phyloP scores from a whole-genome alignment of 2,888 invertebrate species.

The Stratiomys singularior region DNA sequence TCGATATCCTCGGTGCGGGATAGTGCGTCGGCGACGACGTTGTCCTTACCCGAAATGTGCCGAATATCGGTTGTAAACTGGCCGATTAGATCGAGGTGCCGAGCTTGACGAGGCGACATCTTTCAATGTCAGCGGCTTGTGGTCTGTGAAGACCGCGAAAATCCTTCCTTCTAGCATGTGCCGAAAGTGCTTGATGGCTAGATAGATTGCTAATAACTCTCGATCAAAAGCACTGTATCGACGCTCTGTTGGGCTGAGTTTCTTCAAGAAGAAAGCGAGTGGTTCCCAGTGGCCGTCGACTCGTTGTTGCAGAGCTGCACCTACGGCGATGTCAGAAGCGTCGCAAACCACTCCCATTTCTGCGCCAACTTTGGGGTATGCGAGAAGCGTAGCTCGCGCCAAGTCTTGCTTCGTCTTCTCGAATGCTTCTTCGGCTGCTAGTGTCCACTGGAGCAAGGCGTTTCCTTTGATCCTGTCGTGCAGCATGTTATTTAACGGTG shows the following conservation, averaged over 20 bases:
- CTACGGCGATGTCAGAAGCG: conserved; percentile 54
- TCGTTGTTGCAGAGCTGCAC: conserved; percentile 55
- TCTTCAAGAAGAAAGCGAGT: conserved; percentile 55
- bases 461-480: too few relatives aligned
- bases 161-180: conserved; percentile 51
- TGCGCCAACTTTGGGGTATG: too few relatives aligned
- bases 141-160: conserved; percentile 48
- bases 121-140: conserved; percentile 52
- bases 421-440: too few relatives aligned
- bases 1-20: conserved; percentile 20
- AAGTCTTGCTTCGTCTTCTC: too few relatives aligned
- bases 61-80: conserved; percentile 47
- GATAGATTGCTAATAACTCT: conserved; percentile 55
- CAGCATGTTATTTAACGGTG: too few relatives aligned
- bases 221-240: conserved; percentile 56
- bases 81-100: conserved; percentile 54
- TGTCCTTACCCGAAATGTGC: conserved; percentile 39
- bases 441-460: too few relatives aligned
- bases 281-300: conserved; percentile 53
- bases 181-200: conserved; percentile 54
- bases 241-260: conserved; percentile 53
- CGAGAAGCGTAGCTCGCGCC: too few relatives aligned
- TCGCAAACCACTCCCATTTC: conserved; percentile 38
- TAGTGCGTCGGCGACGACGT: conserved; percentile 41
- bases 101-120: conserved; percentile 58